Evolutionary conservation across 2,888 invertebrate species (phyloP), one percentile per base, ranked within the genome.

Genomic region (Cryptophagus acutangulus): DNA sequence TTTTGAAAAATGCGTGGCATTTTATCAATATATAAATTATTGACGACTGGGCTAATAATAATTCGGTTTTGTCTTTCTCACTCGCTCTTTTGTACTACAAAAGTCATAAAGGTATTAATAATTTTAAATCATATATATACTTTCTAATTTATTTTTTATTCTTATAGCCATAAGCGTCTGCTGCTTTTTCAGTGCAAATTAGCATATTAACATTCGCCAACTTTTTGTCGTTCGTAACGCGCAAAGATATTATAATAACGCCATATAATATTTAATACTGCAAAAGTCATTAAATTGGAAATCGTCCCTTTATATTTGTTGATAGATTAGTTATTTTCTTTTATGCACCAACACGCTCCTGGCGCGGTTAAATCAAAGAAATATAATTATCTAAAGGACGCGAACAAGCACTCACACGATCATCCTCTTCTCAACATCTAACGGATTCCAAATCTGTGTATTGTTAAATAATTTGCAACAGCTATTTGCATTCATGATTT

Each of bases 371-470:
- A 46, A 38, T 43, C 41, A 43, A 43, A 43, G 41, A 43, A 46
- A 41, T 33, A 37, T 39, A 43, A 46, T 46, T 46, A 41, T 26
- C 40, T 38, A 26, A 33, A 40, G 20, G 41, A 46, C 34, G 41
- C 31, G 38, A 33, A n/a, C 39, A 29, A 36, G 25, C 41, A 36
- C 43, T 48, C 44, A 48, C 48, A 48, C 45, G 48, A 41, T 48
- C 40, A 41, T 39, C 40, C 34, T 13, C 26, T 8, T n/a, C n/a
- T n/a, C n/a, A n/a, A 24, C 44, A 40, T 20, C 35, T 48, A 48
- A 48, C 48, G 43, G 45, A 43, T 41, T 45, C 39, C 43, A 46
- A 43, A 46, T 46, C 46, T 41, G 20, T 41, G 46, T 46, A 43
- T 43, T 43, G 46, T 46, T 46, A 36, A 46, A 43, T 46, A 41